Conservation (phyloP, 2,888 invertebrate species). For the Agrochola circellaris region DNA sequence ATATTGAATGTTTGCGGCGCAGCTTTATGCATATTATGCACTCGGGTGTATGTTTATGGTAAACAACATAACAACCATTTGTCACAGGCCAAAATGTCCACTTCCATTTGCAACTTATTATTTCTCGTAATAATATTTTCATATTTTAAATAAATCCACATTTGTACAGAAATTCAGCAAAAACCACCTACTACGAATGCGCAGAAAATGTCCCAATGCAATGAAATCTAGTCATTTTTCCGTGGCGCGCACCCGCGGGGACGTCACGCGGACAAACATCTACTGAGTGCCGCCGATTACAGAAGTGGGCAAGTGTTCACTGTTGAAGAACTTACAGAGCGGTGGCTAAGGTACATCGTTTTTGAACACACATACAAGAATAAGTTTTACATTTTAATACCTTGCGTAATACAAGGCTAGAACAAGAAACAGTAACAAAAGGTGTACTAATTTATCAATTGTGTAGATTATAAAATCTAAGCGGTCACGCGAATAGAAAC, state of each 20-base stretch:
- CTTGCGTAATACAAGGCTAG: background rate
- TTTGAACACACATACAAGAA: background rate
- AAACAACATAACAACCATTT: too few species aligned
- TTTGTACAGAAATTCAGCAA: too few species aligned
- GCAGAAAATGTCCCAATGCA: background rate
- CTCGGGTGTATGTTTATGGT: too few species aligned
- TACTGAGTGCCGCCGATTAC: constrained; percentile 4
- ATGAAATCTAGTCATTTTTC: background rate
- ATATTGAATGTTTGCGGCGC: too few species aligned
- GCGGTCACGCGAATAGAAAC: too few species aligned
- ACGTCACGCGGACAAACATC: constrained; percentile 20
- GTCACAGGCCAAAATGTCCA: too few species aligned
- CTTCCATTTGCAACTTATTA: too few species aligned
- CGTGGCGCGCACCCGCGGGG: constrained; percentile 13
- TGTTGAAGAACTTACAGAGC: background rate
- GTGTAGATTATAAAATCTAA: too few species aligned
- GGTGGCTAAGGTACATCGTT: background rate
- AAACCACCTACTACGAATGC: background rate
- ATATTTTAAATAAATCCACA: too few species aligned
- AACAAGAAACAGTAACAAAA: background rate
- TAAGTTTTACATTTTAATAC: background rate
- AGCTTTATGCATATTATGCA: too few species aligned
- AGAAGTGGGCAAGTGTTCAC: background rate
- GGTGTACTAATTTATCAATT: background rate
- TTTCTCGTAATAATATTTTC: too few species aligned